Conservation (phyloP, 2,888 invertebrate genomes). For the Ischnus inquisitorius region DNA sequence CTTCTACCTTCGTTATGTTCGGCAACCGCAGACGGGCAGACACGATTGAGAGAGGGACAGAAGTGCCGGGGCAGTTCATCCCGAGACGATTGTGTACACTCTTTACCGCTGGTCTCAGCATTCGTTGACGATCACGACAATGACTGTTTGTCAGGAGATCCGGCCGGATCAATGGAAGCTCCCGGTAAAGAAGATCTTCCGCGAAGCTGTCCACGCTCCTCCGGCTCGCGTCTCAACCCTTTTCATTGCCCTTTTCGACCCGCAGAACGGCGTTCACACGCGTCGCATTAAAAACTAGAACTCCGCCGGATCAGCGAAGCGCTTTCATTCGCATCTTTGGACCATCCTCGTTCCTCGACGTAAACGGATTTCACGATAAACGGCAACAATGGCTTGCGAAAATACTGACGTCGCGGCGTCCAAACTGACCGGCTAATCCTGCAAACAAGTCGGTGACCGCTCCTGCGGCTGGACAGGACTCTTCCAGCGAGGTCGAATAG, state of each 20-base stretch:
- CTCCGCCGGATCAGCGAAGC: slow-evolving; percentile 49
- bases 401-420: slow-evolving; percentile 15
- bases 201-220: slow-evolving; percentile 44
- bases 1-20: slow-evolving; percentile 63
- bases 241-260: slow-evolving; percentile 18
- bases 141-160: slow-evolving; percentile 75
- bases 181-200: slow-evolving; percentile 39
- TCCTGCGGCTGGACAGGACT: not conserved
- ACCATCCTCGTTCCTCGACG: slow-evolving; percentile 20
- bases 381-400: slow-evolving; percentile 41
- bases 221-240: slow-evolving; percentile 31
- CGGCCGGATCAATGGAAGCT: slow-evolving; percentile 64
- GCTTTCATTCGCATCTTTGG: slow-evolving; percentile 56
- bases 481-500: not conserved
- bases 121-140: slow-evolving; percentile 70
- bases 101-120: slow-evolving; percentile 14
- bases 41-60: slow-evolving; percentile 4
- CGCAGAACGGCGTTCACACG: slow-evolving; percentile 17
- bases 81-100: slow-evolving; percentile 66
- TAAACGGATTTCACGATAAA: slow-evolving; percentile 49
- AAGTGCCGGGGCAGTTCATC: slow-evolving; percentile 65
- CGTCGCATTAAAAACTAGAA: slow-evolving; percentile 15
- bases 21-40: not conserved
- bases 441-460: slow-evolving; percentile 16
- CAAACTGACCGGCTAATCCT: slow-evolving; percentile 44